Evolutionary conservation across 2,888 invertebrate species (phyloP).

Genomic region (Mythimna pallens): DNA sequence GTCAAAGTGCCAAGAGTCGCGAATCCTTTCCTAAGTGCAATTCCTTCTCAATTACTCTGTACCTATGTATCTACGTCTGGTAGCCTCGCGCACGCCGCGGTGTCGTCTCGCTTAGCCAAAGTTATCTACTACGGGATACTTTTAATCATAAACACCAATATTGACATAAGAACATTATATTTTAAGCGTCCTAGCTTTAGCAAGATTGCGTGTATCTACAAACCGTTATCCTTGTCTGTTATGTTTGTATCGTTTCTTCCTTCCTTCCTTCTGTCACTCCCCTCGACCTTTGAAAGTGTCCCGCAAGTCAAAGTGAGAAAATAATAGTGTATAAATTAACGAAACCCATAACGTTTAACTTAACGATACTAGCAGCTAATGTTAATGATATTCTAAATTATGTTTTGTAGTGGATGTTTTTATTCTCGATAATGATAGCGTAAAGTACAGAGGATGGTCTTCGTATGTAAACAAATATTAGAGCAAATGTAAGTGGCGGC

Average conservation of each 20-base stretch:
- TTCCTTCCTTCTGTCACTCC: conserved; percentile 43
- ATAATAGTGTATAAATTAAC: conserved; percentile 73
- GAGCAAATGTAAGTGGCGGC: conserved; percentile 60
- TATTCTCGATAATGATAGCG: conserved; percentile 76
- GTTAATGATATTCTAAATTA: conserved; percentile 83
- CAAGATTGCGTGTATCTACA: conserved; percentile 52
- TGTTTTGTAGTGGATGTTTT: conserved; percentile 87
- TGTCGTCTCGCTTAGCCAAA: conserved; percentile 76
- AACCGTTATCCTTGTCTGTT: conserved; percentile 47
- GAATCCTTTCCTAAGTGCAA: conserved; percentile 86
- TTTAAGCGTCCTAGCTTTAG: conserved; percentile 57
- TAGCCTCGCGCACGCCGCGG: conserved; percentile 57
- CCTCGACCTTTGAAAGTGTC: conserved; percentile 74
- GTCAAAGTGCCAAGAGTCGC: conserved; percentile 88
- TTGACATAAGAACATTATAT: conserved; percentile 38
- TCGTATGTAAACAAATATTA: conserved; percentile 65
- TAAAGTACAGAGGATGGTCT: conserved; percentile 67
- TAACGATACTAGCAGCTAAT: conserved; percentile 67
- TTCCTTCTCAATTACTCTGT: conserved; percentile 84
- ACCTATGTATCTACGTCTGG: conserved; percentile 67
- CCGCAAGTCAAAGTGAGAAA: conserved; percentile 79
- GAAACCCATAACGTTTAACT: conserved; percentile 69
- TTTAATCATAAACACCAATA: conserved; percentile 66
- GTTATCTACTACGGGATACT: conserved; percentile 72
- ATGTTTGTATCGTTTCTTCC: conserved; percentile 47